phyloP scores from a whole-genome alignment of 2,113 vertebrate species.

The Cyprinodon tularosa region DNA sequence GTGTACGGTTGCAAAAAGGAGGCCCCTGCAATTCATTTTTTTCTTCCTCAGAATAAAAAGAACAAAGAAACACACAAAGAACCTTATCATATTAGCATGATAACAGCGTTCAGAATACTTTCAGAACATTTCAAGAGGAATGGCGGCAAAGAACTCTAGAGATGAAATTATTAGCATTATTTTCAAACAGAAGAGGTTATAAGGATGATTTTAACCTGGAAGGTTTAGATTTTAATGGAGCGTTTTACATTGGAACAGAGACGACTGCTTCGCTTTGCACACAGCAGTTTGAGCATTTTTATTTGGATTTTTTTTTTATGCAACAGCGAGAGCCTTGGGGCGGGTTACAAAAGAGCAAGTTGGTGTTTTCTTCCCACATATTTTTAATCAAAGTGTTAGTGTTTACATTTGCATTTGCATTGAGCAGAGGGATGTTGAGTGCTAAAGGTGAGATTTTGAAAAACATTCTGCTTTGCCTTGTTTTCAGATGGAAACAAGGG shows the following conservation, averaged over 20 bases:
- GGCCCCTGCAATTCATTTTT: conserved; percentile 53
- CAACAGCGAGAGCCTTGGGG: conserved; percentile 64
- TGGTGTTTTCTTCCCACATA: conserved; percentile 76
- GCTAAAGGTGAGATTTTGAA: conserved; percentile 78
- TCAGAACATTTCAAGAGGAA: conserved; percentile 37
- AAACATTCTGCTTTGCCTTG: conserved; percentile 65
- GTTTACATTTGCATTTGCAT: conserved; percentile 80
- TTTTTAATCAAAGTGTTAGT: conserved; percentile 80
- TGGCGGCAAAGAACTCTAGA: conserved; percentile 15
- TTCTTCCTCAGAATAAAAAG: conserved; percentile 44
- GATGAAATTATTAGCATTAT: neutral
- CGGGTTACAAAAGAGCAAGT: conserved; percentile 76
- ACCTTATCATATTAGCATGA: conserved; percentile 62
- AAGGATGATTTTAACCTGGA: conserved; percentile 19
- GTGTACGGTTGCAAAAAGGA: conserved; percentile 35
- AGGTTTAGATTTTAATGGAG: conserved; percentile 27
- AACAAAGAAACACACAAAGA: conserved; percentile 65
- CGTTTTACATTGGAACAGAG: conserved; percentile 29
- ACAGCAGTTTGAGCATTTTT: conserved; percentile 52
- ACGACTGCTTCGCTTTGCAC: conserved; percentile 46
- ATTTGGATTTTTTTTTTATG: conserved; percentile 68
- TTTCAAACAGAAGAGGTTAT: neutral
- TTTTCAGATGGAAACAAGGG: conserved; percentile 73
- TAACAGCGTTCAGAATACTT: conserved; percentile 53
- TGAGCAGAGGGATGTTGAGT: conserved; percentile 71